Base-by-base conservation (phyloP, 1,140 invertebrate species). In the Chrysoperla carnea region DNA sequence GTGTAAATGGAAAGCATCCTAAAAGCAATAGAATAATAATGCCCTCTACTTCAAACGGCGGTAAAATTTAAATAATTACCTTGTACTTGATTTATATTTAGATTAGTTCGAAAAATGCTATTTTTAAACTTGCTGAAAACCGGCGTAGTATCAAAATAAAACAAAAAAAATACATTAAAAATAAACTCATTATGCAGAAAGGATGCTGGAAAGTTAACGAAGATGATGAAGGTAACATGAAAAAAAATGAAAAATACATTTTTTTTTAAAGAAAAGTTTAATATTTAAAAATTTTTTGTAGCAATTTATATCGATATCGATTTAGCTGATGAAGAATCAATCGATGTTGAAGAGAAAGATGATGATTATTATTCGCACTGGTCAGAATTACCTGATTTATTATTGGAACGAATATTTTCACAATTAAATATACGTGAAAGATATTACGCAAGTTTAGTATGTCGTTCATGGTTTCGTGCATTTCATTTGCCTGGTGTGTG, bases 361-460 rank as follows among this genome's bases (percentile, higher is more conserved):
- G 48, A 51, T n/a, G 55, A 60, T 36, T 50, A 54, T 9, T 72
- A 70, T 44, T 74, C 72, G 11, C 45, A 62, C 13, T 89, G 85
- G 84, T 66, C 64, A 42, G 60, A 72, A 39, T 55, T 86, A 15
- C 85, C 84, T 0, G 79, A 87, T 52, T 63, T 89, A 12, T 48
- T 87, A 5, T 54, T 90, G 8, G 85, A 89, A 55, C 66, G 82
- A 53, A 74, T 90, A 40, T 87, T 84, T 53, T 65, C 72, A 0
- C 72, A 81, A 52, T 59, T 90, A 9, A 67, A 61, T 0, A 75
- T 81, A 12, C 67, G 72, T 28, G 70, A 84, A 48, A 65, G 78
- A 9, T 84, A 84, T 52, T 75, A 78, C 48, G 78, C 79, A 0
- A 84, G 83, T n/a, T 59, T 78, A 48, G 80, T 83, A 7, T 76